Conservation (phyloP, 2,113 vertebrate species). For the Tauraco erythrolophus region DNA sequence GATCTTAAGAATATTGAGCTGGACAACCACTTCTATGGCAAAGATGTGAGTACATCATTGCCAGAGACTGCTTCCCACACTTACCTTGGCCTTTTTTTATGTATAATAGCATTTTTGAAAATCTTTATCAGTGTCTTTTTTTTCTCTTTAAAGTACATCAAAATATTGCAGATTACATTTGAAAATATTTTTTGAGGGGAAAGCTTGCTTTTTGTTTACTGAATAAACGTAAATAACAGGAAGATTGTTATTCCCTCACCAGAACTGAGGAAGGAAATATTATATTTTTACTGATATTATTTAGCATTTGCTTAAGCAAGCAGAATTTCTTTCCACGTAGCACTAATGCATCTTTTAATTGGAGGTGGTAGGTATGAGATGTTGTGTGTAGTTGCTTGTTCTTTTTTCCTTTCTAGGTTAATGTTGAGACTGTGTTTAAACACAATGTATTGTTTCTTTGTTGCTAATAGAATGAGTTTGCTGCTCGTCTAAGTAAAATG, state of each 20-base stretch:
- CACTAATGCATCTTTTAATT: neutral
- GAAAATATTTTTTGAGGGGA: neutral
- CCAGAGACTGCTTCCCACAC: neutral
- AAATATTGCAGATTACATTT: neutral
- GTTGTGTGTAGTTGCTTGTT: neutral
- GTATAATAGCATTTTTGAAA: neutral
- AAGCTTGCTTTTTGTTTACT: neutral
- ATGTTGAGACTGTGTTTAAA: conserved; percentile 41
- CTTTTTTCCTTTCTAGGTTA: neutral
- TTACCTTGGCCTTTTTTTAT: neutral
- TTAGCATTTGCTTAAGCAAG: neutral
- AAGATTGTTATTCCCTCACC: neutral
- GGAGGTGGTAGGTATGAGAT: neutral
- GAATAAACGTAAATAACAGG: neutral
- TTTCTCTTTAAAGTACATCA: neutral
- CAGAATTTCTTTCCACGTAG: neutral
- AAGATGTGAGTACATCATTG: neutral
- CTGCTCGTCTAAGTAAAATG: conserved; percentile 82
- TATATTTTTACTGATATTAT: neutral
- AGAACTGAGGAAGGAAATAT: too few relatives aligned
- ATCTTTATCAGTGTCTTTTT: neutral
- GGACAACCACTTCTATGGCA: neutral
- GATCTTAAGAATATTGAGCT: neutral
- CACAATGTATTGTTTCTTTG: conserved; percentile 28
- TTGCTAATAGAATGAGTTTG: conserved; percentile 84